Base-by-base conservation (phyloP, 2,113 vertebrate species). In the Trinectes maculatus region DNA sequence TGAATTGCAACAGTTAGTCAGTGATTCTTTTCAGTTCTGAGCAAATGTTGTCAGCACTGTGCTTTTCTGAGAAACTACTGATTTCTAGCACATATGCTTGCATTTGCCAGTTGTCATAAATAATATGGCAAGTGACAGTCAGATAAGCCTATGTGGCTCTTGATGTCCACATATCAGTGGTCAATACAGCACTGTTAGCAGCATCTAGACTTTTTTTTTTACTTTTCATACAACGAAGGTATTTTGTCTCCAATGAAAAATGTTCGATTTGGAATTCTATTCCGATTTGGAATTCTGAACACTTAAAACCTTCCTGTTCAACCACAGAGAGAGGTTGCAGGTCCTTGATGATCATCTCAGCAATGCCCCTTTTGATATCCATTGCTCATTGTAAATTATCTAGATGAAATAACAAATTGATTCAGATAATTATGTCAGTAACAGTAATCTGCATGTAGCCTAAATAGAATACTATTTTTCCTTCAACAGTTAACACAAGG, bases 101-200 rank as follows among this genome's bases (percentile, higher is more conserved):
- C 44, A 47, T 47, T 47, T 47, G 44, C 44, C 44, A 47, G 22
- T 47, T 47, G 0, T 47, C 44, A 47, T 47, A 21, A 2, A 47
- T 47, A 1, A 47, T 5, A 11, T 47, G 21, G 44, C 44, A 44
- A 10, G 44, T 15, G 44, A 47, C 44, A 4, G 44, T 47, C 25
- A 16, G 26, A 25, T 48, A 48, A 2, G 46, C 24, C 46, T 44
- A 16, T 46, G 46, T 48, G 13, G 46, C 46, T 48, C 24, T 26
- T 48, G 44, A 47, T 47, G 46, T 48, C 24, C 24, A 48, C 46
- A 26, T 48, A 6, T 44, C 42, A 44, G 8, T 44, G 7, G 19
- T 22, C 1, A 44, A 10, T 3, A 22, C 18, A 44, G 12, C 42
- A 44, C 4, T 44, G 19, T 47, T 5, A 3, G 7, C 46, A 48